phyloP scores from a whole-genome alignment of 2,888 invertebrate genomes.

The Andrena flavipes region DNA sequence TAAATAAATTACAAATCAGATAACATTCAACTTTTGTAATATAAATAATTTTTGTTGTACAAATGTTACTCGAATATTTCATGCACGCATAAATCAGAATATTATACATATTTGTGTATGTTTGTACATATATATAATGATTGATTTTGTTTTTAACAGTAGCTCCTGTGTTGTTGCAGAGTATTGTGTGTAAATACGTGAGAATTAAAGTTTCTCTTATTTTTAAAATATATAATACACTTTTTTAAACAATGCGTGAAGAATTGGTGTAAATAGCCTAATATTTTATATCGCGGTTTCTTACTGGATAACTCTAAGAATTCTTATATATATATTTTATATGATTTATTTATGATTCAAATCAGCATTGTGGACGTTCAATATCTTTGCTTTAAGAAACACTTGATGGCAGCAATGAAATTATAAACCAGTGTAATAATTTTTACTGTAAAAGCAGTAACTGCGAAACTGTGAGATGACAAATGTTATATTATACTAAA shows the following conservation, averaged over 20 bases:
- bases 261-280: constrained; percentile 17
- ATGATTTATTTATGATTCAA: constrained; percentile 42
- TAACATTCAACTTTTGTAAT: constrained; percentile 10
- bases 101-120: background rate
- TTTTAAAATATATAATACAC: constrained; percentile 6
- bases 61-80: constrained; percentile 12
- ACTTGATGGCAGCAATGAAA: constrained; percentile 27
- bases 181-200: constrained; percentile 21
- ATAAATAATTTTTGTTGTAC: constrained; percentile 13
- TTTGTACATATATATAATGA: background rate
- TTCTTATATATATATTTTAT: constrained; percentile 34
- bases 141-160: constrained; percentile 19
- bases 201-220: constrained; percentile 16
- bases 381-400: constrained; percentile 16
- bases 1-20: background rate
- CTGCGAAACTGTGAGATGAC: constrained; percentile 17
- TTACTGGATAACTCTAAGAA: constrained; percentile 19
- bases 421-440: constrained; percentile 45
- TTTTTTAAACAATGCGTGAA: constrained; percentile 9
- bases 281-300: constrained; percentile 14
- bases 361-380: constrained; percentile 22
- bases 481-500: background rate
- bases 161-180: background rate
- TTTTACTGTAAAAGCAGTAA: constrained; percentile 40
- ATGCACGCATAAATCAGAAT: constrained; percentile 17